Evolutionary conservation across 2,888 invertebrate species (phyloP), one percentile per base, ranked within the genome.

Genomic region (Cantharis flavilabris): DNA sequence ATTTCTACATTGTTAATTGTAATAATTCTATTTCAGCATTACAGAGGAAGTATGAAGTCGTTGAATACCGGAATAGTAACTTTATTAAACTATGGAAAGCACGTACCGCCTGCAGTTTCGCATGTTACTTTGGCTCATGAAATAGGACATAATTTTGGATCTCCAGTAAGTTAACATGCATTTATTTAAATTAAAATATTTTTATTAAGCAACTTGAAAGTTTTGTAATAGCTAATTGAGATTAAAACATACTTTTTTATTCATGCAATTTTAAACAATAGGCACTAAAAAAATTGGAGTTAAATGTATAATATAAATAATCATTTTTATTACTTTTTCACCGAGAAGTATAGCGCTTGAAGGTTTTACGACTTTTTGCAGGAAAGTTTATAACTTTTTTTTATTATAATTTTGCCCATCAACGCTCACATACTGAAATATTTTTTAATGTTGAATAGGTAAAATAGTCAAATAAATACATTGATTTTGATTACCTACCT

Each of bases 131-230:
- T 99, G 82, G 99, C 99, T 14, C 99, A 99, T 89, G 99, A 99
- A 91, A 98, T 99, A 85, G 99, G 99, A 76, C 99, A 99, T 90
- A 99, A 99, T 90, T 99, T 99, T 87, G 99, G 99, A 81, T 97
- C 97, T 72, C 98, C 98, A 88, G 97, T 97, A 90, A 92, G 92
- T 90, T 49, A 7, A 49, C 7, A 49, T 49, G 49, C n/a, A 49
- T 49, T 49, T 49, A 49, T 11, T 49, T 49, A 49, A 49, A n/a
- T 49, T 49, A n/a, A 49, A 49, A 49, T 49, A 49, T 49, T 49
- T 49, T 49, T 49, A 49, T 49, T n/a, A 49, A 49, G n/a, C n/a
- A 49, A 49, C 49, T n/a, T 49, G 49, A 7, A 49, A 49, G 2
- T 49, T n/a, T 49, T 49, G 49, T 49, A 49, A 49, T 49, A 49